A percentile compares a stretch with the other conserved stretches of the same genome.
Conservation (phyloP, 1,140 invertebrate genomes). For the Drosophila pallidifrons region DNA sequence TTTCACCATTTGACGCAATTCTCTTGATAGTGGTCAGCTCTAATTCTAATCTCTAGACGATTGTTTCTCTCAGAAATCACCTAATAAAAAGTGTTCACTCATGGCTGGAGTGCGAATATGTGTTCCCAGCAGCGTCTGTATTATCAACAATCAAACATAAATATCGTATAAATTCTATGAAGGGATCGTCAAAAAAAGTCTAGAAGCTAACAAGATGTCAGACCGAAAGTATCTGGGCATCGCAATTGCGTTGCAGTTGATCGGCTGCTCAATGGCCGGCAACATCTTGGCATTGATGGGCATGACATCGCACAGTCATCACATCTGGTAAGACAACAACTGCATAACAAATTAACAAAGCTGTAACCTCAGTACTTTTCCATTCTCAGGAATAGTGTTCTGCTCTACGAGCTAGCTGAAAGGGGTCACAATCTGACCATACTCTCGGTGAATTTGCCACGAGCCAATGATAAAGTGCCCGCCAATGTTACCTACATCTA, state of each 20-base stretch:
- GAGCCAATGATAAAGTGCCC: slow-evolving; percentile 24
- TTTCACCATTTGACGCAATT: slow-evolving; percentile 1
- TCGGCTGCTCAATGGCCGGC: slow-evolving; percentile 11
- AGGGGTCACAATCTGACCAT: slow-evolving; percentile 57
- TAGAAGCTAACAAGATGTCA: slow-evolving; percentile 29
- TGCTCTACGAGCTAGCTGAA: slow-evolving; percentile 41
- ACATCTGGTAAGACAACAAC: slow-evolving; percentile 28
- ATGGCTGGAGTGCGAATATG: background rate
- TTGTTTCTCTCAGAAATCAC: background rate
- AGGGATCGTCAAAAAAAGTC: background rate
- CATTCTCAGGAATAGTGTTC: slow-evolving; percentile 33
- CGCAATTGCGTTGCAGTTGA: slow-evolving; percentile 10
- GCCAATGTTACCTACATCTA: slow-evolving; percentile 35
- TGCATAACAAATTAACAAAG: background rate
- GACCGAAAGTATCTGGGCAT: slow-evolving; percentile 1
- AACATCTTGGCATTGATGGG: slow-evolving; percentile 43
- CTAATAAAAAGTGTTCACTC: background rate
- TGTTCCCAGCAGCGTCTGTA: too few species aligned
- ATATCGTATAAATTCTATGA: background rate
- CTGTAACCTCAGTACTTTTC: background rate
- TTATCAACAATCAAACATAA: background rate
- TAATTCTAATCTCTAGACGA: background rate
- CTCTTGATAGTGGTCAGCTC: background rate
- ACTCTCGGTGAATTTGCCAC: slow-evolving; percentile 40
- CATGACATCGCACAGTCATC: slow-evolving; percentile 42